A percentile compares a stretch with the other conserved stretches of the same genome.
Conservation (phyloP, 2,888 invertebrate species). For the Cryptophagus acutangulus region DNA sequence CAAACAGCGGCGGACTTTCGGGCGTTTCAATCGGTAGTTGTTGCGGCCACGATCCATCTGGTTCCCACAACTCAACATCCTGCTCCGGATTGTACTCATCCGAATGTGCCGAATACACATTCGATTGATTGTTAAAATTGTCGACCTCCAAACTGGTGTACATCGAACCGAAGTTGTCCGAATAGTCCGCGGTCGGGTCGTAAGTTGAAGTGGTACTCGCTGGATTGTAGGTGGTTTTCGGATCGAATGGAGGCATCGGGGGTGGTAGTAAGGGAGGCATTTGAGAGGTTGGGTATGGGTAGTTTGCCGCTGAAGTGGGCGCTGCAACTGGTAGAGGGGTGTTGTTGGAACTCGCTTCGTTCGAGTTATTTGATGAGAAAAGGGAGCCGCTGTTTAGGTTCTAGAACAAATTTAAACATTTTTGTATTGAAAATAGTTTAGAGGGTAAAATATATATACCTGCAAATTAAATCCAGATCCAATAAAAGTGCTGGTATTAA, state of each 20-base stretch:
- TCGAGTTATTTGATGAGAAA: slow-evolving; percentile 11
- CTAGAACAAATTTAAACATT: slow-evolving; percentile 19
- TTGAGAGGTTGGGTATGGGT: slow-evolving; percentile 26
- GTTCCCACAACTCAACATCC: slow-evolving; percentile 50
- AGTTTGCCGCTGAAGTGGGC: slow-evolving; percentile 22
- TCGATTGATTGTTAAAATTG: too few relatives aligned
- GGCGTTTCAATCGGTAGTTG: slow-evolving; percentile 52
- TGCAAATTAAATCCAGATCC: slow-evolving; percentile 57
- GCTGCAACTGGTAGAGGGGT: slow-evolving; percentile 30
- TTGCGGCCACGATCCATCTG: slow-evolving; percentile 39
- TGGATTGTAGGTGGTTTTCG: slow-evolving; percentile 31
- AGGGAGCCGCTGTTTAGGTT: slow-evolving; percentile 27
- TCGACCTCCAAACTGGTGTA: too few relatives aligned
- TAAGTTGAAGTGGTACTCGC: slow-evolving; percentile 13
- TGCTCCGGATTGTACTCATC: slow-evolving; percentile 46
- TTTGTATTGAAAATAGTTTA: slow-evolving; percentile 1
- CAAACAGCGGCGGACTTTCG: slow-evolving; percentile 62
- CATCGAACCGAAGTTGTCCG: too few relatives aligned
- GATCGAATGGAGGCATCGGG: slow-evolving; percentile 47
- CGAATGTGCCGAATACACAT: slow-evolving; percentile 25
- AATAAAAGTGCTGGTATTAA: slow-evolving; percentile 57
- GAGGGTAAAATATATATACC: slow-evolving; percentile 27
- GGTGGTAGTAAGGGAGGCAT: slow-evolving; percentile 56
- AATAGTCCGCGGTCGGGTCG: slow-evolving; percentile 10
- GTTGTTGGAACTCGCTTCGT: too few relatives aligned